Conservation (phyloP, 2,888 invertebrate species). For the Orthosia gothica region DNA sequence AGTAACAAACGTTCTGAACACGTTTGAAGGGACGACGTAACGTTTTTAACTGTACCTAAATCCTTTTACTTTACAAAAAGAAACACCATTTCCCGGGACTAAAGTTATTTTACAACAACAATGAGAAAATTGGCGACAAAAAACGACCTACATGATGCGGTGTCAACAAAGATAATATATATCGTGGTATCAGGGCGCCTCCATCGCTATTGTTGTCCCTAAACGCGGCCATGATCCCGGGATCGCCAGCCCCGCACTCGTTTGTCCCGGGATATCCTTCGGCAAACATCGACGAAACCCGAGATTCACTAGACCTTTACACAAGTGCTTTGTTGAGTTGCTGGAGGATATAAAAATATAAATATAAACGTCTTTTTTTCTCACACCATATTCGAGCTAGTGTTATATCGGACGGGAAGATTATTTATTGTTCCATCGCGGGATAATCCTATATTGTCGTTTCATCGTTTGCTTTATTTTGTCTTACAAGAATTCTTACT, state of each 20-base stretch:
- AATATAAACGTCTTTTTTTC: slow-evolving; percentile 79
- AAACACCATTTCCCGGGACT: slow-evolving; percentile 72
- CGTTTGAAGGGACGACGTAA: slow-evolving; percentile 48
- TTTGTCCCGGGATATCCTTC: slow-evolving; percentile 90
- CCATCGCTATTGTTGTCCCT: slow-evolving; percentile 87
- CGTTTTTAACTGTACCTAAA: slow-evolving; percentile 59
- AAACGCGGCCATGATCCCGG: slow-evolving; percentile 86
- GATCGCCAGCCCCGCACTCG: slow-evolving; percentile 84
- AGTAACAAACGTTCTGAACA: slow-evolving; percentile 43
- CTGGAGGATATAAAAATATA: slow-evolving; percentile 83
- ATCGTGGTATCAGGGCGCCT: slow-evolving; percentile 87
- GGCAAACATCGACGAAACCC: slow-evolving; percentile 89
- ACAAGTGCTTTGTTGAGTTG: slow-evolving; percentile 86
- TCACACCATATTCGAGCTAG: slow-evolving; percentile 61
- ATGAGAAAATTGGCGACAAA: slow-evolving; percentile 86
- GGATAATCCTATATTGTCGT: slow-evolving; percentile 66
- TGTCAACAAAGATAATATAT: slow-evolving; percentile 90
- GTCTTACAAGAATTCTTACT: slow-evolving; percentile 55
- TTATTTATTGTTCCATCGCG: slow-evolving; percentile 78
- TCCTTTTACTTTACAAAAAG: slow-evolving; percentile 68
- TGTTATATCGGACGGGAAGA: slow-evolving; percentile 66
- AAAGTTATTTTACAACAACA: slow-evolving; percentile 84
- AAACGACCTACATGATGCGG: slow-evolving; percentile 88
- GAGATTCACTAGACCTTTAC: slow-evolving; percentile 89
- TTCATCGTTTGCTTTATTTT: slow-evolving; percentile 56